Percentiles rank a stretch among this genome's conserved stretches.
phyloP scores from a whole-genome alignment of 2,113 vertebrate species.

The Myxocyprinus asiaticus region DNA sequence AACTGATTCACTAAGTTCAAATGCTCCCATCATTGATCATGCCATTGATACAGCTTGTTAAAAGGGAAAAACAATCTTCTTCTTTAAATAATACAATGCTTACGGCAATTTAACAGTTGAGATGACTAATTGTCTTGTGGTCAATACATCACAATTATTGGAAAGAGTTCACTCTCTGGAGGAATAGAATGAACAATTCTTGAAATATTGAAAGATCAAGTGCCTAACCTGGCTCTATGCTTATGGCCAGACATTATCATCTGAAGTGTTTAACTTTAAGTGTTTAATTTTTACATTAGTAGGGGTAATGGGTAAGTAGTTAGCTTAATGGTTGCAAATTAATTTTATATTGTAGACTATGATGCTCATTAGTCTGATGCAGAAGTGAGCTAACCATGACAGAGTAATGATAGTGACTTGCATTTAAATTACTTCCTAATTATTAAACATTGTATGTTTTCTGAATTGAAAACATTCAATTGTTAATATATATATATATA shows the following conservation, averaged over 20 bases:
- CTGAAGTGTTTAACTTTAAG: constrained; percentile 27
- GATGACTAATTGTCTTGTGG: not conserved
- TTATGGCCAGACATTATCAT: not conserved
- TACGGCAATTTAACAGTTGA: not conserved
- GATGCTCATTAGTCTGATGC: constrained; percentile 42
- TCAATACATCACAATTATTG: not conserved
- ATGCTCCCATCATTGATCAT: too few species aligned
- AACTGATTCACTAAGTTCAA: too few species aligned
- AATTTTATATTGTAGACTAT: constrained; percentile 42
- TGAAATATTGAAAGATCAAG: not conserved
- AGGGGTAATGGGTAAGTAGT: constrained; percentile 37
- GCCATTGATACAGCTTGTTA: too few species aligned
- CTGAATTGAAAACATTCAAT: not conserved
- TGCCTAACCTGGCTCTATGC: not conserved
- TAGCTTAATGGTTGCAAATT: constrained; percentile 47
- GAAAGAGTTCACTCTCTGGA: not conserved
- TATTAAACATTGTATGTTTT: not conserved
- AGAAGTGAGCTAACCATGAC: not conserved
- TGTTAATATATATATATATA: too few species aligned
- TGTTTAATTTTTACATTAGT: constrained; percentile 43
- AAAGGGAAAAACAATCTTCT: too few species aligned
- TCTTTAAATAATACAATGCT: too few species aligned
- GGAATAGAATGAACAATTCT: not conserved
- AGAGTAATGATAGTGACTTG: not conserved
- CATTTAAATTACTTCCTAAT: not conserved